A percentile compares a stretch with the other conserved stretches of the same genome.
These are phyloP conservation scores for Ceratina japonica DNA, from an alignment of 1,140 invertebrate genomes.

Conservation along the genomic window DNA sequence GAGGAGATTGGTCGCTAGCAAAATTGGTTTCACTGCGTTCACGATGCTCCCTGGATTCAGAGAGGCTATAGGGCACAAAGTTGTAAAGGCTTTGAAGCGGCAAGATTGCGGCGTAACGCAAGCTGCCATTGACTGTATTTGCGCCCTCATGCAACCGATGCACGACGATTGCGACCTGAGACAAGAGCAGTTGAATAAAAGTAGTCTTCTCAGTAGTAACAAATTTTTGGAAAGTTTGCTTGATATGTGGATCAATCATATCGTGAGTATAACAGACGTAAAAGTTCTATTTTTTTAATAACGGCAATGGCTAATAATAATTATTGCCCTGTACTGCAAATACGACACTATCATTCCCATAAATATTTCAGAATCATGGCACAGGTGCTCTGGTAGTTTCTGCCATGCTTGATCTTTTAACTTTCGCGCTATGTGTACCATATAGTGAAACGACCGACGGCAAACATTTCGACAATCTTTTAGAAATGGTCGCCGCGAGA, in stretches of 20 bases:
- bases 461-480: slow-evolving; percentile 96
- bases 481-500: slow-evolving; percentile 95
- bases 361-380: slow-evolving; percentile 83
- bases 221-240: slow-evolving; percentile 96
- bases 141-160: slow-evolving; percentile 99
- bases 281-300: neutral
- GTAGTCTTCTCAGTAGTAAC: slow-evolving; percentile 94
- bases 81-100: slow-evolving; percentile 93
- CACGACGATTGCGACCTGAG: slow-evolving; percentile 96
- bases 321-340: neutral
- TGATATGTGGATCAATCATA: slow-evolving; percentile 97
- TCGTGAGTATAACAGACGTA: slow-evolving; percentile 84
- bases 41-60: slow-evolving; percentile 94
- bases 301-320: neutral
- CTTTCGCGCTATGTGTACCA: slow-evolving; percentile 98
- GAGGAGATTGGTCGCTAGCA: slow-evolving; percentile 95
- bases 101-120: slow-evolving; percentile 95
- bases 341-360: neutral
- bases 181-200: slow-evolving; percentile 99
- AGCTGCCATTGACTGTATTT: slow-evolving; percentile 97
- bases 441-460: slow-evolving; percentile 99
- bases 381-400: slow-evolving; percentile 91
- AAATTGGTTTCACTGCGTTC: slow-evolving; percentile 98
- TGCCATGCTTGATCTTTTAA: slow-evolving; percentile 98
- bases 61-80: slow-evolving; percentile 94